A percentile compares a stretch with the other conserved stretches of the same genome.
These are phyloP conservation scores for Myotis brandtii DNA, from an alignment of 2,113 vertebrate genomes.

Conservation along the genomic window DNA sequence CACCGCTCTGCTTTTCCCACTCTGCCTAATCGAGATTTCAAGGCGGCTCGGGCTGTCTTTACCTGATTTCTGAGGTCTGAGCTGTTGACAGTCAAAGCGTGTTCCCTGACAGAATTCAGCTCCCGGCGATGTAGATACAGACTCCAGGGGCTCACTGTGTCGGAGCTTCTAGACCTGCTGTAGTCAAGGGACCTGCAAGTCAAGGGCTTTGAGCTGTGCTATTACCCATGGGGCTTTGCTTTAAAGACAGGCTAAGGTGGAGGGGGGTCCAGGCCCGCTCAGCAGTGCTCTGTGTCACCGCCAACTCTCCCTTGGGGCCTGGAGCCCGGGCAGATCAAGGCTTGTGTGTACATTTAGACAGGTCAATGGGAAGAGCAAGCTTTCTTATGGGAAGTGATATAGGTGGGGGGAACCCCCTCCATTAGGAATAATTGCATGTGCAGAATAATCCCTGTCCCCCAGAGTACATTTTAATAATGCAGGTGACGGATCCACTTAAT, in stretches of 20 bases:
- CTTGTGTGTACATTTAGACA: constrained; percentile 56
- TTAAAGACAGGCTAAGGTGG: neutral
- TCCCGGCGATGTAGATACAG: constrained; percentile 49
- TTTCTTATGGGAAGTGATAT: constrained; percentile 47
- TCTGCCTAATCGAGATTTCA: neutral
- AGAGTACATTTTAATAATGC: constrained; percentile 80
- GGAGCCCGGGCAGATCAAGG: neutral
- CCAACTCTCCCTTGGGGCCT: neutral
- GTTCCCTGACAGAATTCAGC: constrained; percentile 63
- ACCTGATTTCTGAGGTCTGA: constrained; percentile 56
- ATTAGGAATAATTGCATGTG: constrained; percentile 70
- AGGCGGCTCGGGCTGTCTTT: constrained; percentile 41
- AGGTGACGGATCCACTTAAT: constrained; percentile 80
- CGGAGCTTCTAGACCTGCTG: neutral
- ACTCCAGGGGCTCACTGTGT: constrained; percentile 23
- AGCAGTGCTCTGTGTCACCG: neutral
- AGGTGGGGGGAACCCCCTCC: neutral
- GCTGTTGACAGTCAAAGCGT: constrained; percentile 51
- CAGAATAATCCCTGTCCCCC: constrained; percentile 75
- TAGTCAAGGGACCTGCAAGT: neutral
- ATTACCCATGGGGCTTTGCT: neutral
- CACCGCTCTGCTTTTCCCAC: neutral
- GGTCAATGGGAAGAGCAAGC: constrained; percentile 73
- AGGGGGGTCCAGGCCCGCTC: neutral
- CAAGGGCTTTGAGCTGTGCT: neutral